Conservation (phyloP, 1,140 invertebrate species). For the Zaprionus inermis region DNA sequence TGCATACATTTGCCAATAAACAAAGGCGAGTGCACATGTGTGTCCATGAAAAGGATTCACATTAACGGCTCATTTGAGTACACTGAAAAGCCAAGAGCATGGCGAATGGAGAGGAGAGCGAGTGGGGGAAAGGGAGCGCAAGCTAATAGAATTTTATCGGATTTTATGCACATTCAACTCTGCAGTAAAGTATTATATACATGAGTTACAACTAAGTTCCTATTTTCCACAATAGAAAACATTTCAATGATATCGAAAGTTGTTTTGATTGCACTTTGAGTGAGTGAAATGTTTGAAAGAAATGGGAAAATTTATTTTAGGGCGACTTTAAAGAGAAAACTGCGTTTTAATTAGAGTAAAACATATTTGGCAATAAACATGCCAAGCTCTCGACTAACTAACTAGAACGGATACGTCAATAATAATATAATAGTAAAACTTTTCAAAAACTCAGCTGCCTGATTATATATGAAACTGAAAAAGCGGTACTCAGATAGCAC, state of each 20-base stretch:
- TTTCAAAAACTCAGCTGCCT: no score
- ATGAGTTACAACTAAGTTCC: neutral
- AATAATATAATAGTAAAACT: no score
- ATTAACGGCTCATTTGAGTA: constrained; percentile 62
- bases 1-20: constrained; percentile 38
- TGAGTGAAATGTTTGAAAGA: neutral
- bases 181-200: neutral
- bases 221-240: neutral
- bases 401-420: no score
- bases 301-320: neutral
- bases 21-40: constrained; percentile 32
- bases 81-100: constrained; percentile 12
- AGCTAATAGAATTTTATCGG: constrained; percentile 13
- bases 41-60: constrained; percentile 48
- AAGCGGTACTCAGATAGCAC: no score
- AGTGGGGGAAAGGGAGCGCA: neutral
- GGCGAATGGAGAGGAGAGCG: neutral
- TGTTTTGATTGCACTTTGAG: neutral
- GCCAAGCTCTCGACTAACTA: no score
- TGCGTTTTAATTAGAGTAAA: no score
- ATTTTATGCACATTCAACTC: neutral
- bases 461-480: no score
- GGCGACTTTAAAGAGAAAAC: no score
- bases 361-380: no score
- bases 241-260: neutral